Evolutionary conservation across 2,113 vertebrate genomes (phyloP), one percentile per base, ranked within the genome.

Genomic region (Dipodomys ordii): DNA sequence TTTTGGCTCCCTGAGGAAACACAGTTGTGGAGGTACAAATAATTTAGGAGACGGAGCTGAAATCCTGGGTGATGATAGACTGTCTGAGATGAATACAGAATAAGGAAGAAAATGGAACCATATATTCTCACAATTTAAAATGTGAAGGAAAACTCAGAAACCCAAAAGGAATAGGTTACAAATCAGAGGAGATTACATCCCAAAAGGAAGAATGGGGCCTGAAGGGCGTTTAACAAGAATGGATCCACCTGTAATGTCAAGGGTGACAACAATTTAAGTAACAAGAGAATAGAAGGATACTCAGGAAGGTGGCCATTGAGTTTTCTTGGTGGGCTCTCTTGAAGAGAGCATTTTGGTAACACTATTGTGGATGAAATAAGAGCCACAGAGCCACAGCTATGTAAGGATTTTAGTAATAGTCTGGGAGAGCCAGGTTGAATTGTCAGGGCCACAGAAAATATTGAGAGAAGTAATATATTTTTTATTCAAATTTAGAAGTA

Each of bases 141-240:
- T 39, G 27, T 76, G 86, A 90, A 83, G 16, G 32, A 71, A 87
- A 83, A 76, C 30, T 82, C 67, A 30, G 77, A 79, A 74, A 57
- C 53, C 53, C 15, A 18, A 57, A 83, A 69, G 25, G 7, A 11
- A 77, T 46, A 83, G n/a, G 25, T 46, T 16, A 16, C 46, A 39
- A 72, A 74, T 53, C 35, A 74, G 68, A 91, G 57, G n/a, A 87
- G n/a, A 39, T 32, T 20, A 35, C 35, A 60, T 28, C 9, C 9
- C 64, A 35, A 60, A 78, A 80, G 6, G 0, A 32, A 10, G 25
- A 15, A 28, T 2, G 27, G 25, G 74, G 4, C 16, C 53, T n/a
- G 23, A 23, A 35, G 19, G 11, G 39, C 10, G 1, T 28, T 44
- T 72, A 53, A 39, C 27, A 87, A 62, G 25, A 83, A 6, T 28